Evolutionary conservation across 2,888 invertebrate genomes (phyloP), one percentile per base, ranked within the genome.

Genomic region (Ectemnius continuus): DNA sequence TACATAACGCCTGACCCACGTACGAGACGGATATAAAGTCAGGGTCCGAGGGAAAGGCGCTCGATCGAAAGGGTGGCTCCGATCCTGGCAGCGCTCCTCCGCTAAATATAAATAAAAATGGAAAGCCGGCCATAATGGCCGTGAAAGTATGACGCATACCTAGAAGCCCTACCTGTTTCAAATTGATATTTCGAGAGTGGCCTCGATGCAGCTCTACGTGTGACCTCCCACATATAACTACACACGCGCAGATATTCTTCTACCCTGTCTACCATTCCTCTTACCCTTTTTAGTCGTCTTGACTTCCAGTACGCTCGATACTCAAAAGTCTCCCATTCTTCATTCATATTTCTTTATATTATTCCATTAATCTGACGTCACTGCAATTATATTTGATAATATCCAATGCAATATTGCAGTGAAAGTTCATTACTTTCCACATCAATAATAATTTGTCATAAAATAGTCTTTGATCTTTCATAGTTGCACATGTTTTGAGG

Each of bases 71-170:
- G 72, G 68, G 68, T 36, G 36, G 36, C 8, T 36, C 36, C 8
- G 36, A 6, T 14, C 16, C 8, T 46, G 70, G 61, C 56, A 46
- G 52, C 28, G 48, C 48, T 69, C 73, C 81, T 73, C 81, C 79
- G 86, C 87, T 36, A 89, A 89, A 88, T 88, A 87, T 84, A 90
- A 89, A 89, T 90, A 89, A 89, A 90, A 89, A 90, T 90, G 88
- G 89, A 90, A 90, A 90, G 90, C 90, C 85, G 89, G 86, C 87
- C 86, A 90, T 90, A 87, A 90, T 89, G 84, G 87, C 79, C 75
- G 85, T 79, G 83, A 89, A 90, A 90, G 90, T 84, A 88, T 90
- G 90, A 90, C 86, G 86, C 87, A 89, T 88, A 88, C 83, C 86
- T 84, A 78, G 69, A 78, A 47, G 2, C 75, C 66, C 64, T 67